phyloP scores from a whole-genome alignment of 2,888 invertebrate species.

The Hirtodrosophila alboralis region DNA sequence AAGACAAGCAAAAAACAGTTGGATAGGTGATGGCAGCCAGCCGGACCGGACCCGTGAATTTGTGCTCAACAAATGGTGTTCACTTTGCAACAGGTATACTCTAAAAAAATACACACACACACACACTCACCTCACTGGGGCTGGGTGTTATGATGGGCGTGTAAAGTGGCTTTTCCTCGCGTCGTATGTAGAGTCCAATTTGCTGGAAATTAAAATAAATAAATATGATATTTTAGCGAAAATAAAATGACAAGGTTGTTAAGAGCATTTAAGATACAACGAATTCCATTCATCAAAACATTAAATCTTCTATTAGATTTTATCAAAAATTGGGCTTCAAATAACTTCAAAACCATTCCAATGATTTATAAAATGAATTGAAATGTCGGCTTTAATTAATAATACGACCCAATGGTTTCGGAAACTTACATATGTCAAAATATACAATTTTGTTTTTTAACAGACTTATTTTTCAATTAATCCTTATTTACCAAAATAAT shows the following conservation, averaged over 20 bases:
- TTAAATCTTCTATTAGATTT: too few species aligned
- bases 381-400: too few species aligned
- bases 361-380: too few species aligned
- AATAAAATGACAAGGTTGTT: neutral
- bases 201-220: constrained; percentile 69
- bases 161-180: constrained; percentile 79
- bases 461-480: too few species aligned
- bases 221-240: neutral
- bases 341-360: too few species aligned
- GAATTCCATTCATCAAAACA: too few species aligned
- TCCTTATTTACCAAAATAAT: too few species aligned
- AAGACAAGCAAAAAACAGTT: constrained; percentile 53
- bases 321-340: too few species aligned
- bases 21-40: constrained; percentile 10
- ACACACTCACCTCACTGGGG: constrained; percentile 76
- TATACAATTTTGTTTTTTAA: too few species aligned
- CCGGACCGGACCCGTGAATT: constrained; percentile 17
- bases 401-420: too few species aligned
- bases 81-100: constrained; percentile 21
- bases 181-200: constrained; percentile 80
- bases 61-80: constrained; percentile 11
- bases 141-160: constrained; percentile 75
- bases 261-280: too few species aligned
- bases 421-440: too few species aligned
- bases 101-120: constrained; percentile 1